phyloP scores from a whole-genome alignment of 2,797 vertebrate genomes.

The Tarsius wallacei region DNA sequence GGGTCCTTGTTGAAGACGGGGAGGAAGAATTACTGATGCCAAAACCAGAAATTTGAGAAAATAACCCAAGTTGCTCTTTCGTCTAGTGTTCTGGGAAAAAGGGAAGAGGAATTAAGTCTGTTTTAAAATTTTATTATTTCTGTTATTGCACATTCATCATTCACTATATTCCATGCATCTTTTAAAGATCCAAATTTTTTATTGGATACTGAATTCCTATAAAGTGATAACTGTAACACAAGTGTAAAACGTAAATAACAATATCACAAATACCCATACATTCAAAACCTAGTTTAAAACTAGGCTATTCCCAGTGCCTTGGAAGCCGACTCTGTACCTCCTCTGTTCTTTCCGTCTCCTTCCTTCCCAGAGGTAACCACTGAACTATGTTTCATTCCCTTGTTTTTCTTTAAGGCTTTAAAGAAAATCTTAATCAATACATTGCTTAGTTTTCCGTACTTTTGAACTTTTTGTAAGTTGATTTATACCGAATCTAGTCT shows the following conservation, averaged over 20 bases:
- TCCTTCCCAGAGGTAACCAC: not conserved
- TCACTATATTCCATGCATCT: not conserved
- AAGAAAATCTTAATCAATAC: not conserved
- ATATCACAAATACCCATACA: not conserved
- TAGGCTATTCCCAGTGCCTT: not conserved
- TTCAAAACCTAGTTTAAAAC: not conserved
- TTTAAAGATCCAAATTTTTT: not conserved
- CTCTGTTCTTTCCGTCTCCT: not conserved
- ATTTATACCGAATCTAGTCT: not conserved
- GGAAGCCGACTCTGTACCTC: not conserved
- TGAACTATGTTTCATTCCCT: not conserved
- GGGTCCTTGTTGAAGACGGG: not conserved
- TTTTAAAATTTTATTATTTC: constrained; percentile 39
- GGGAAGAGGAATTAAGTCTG: not conserved
- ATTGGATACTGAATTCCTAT: not conserved
- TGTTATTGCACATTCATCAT: not conserved
- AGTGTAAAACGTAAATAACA: not conserved
- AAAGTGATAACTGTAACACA: not conserved
- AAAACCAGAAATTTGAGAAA: not conserved
- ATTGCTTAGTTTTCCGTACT: not conserved
- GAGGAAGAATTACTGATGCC: not conserved
- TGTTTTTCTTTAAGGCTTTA: constrained; percentile 30
- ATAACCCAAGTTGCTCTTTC: not conserved
- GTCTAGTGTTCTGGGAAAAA: constrained; percentile 10
- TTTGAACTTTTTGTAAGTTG: not conserved